phyloP scores from a whole-genome alignment of 2,888 invertebrate genomes.

The Heliothis peltigera region DNA sequence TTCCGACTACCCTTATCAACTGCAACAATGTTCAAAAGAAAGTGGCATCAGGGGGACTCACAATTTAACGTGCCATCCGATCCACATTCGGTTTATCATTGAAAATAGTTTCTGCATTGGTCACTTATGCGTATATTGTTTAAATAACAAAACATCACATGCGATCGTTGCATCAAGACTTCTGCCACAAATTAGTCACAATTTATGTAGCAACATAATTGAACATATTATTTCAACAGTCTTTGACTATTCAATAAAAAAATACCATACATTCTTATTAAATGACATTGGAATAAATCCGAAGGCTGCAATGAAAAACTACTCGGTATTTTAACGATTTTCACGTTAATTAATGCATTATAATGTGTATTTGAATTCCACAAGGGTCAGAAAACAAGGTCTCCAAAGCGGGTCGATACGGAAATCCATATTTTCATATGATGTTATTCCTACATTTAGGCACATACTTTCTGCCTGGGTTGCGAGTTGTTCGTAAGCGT shows the following conservation, averaged over 20 bases:
- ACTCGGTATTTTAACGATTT: slow-evolving; percentile 37
- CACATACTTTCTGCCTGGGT: too few relatives aligned
- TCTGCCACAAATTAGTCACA: slow-evolving; percentile 17
- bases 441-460: too few relatives aligned
- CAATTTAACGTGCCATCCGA: too few relatives aligned
- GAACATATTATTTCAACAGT: slow-evolving; percentile 23
- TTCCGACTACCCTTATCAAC: too few relatives aligned
- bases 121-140: slow-evolving; percentile 3
- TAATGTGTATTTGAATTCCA: slow-evolving; percentile 28
- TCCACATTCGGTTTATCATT: not conserved
- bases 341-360: slow-evolving; percentile 21
- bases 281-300: slow-evolving; percentile 43
- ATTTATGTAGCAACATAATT: slow-evolving; percentile 15
- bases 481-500: too few relatives aligned
- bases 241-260: slow-evolving; percentile 14
- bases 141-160: slow-evolving; percentile 8
- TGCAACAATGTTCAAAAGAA: too few relatives aligned
- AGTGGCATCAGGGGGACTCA: too few relatives aligned
- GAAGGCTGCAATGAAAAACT: slow-evolving; percentile 28
- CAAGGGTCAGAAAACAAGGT: slow-evolving; percentile 20
- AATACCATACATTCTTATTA: slow-evolving; percentile 15
- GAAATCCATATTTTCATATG: not conserved
- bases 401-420: slow-evolving; percentile 40
- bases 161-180: slow-evolving; percentile 19
- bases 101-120: slow-evolving; percentile 2